Evolutionary conservation across 2,113 vertebrate genomes (phyloP).

Genomic region (Apteryx owenii): DNA sequence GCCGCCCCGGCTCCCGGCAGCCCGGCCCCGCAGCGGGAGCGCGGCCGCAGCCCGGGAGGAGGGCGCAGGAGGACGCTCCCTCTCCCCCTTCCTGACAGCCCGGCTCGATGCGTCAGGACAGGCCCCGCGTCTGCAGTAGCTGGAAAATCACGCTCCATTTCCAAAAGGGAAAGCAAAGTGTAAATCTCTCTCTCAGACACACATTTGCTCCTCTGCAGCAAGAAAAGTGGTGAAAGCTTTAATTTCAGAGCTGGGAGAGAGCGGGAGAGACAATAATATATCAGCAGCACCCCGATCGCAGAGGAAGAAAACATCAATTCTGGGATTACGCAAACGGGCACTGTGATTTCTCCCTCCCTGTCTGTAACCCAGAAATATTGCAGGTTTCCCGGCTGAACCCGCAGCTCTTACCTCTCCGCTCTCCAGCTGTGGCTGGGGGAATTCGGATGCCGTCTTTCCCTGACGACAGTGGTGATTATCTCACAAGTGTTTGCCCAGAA

Average conservation of each 20-base stretch:
- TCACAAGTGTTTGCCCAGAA: not conserved
- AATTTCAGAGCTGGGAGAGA: conserved; percentile 31
- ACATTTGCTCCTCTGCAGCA: conserved; percentile 24
- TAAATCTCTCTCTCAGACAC: conserved; percentile 50
- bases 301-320: conserved; percentile 31
- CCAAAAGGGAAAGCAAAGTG: conserved; percentile 53
- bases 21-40: too few species aligned
- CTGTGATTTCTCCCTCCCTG: not conserved
- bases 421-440: not conserved
- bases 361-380: not conserved
- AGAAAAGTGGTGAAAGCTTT: conserved; percentile 44
- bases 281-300: conserved; percentile 23
- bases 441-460: not conserved
- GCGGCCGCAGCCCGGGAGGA: not conserved
- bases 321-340: not conserved
- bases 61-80: not conserved
- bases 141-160: conserved; percentile 39
- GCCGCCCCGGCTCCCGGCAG: too few species aligned
- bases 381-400: not conserved
- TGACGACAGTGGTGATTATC: not conserved
- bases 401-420: not conserved
- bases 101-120: not conserved
- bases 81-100: not conserved
- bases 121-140: conserved; percentile 6
- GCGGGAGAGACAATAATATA: conserved; percentile 51